Base-by-base conservation (phyloP, 2,888 invertebrate genomes). In the Xylota sylvarum region DNA sequence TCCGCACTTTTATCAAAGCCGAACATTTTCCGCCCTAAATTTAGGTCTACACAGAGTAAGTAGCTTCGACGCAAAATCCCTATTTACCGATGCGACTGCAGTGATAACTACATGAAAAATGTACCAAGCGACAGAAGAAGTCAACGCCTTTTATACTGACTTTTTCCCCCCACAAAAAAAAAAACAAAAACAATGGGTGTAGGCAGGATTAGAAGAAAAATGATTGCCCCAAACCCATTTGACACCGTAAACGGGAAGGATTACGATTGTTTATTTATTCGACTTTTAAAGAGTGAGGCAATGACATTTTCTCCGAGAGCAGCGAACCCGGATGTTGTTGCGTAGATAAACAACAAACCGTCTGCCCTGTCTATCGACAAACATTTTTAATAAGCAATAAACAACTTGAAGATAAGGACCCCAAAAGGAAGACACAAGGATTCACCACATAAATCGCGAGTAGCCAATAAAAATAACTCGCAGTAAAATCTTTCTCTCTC, bases 201-300 rank as follows among this genome's bases (percentile, higher is more conserved):
- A 12, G n/a, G n/a, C n/a, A n/a, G 77, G 58, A 67, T 69, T 77
- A 77, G 46, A 70, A 62, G n/a, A n/a, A 27, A 50, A 77, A 30
- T 48, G 35, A 58, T 77, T 67, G 17, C 50, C 27, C n/a, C 19
- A 40, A 27, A 65, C 48, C 7, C 17, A 76, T 77, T 67, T 67
- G 67, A 32, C n/a, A 58, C 27, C 46, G 50, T 69, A 69, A 48
- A 58, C 37, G 77, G 58, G 17, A 50, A 58, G 77, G 67, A 58
- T 58, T 69, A 77, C 40, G 67, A 58, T 67, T 69, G 58, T 50
- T 50, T 60, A 50, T 67, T 50, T 67, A 77, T 60, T 58, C 12
- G 35, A 12, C 56, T 48, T 65, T 58, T 14, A 37, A 40, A 10
- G 27, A 23, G 23, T 9, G 32, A 50, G 12, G 9, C 14, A 14